Evolutionary conservation across 2,888 invertebrate species (phyloP).

Genomic region (Bugulina stolonifera): DNA sequence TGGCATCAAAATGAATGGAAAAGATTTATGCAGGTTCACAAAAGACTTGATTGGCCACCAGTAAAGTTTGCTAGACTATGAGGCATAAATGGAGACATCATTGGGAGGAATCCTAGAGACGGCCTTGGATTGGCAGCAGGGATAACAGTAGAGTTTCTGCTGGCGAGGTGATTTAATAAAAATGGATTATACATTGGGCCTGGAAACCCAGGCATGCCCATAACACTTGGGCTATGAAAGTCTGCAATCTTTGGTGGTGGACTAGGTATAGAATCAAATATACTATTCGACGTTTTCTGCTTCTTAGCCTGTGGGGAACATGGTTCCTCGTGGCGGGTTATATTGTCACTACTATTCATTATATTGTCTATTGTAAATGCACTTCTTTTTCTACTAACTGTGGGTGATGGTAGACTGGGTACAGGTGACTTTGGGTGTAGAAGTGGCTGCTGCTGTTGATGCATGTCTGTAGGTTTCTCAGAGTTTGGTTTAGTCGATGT

Average conservation of each 20-base stretch:
- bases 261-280: slow-evolving; percentile 47
- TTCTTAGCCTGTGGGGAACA: slow-evolving; percentile 26
- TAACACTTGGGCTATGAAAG: slow-evolving; percentile 29
- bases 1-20: too few species aligned
- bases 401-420: neutral
- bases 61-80: neutral
- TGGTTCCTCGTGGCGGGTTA: neutral
- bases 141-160: neutral
- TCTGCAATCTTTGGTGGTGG: slow-evolving; percentile 48
- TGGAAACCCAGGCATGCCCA: slow-evolving; percentile 4
- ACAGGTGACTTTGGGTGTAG: too few species aligned
- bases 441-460: too few species aligned
- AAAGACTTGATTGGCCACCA: neutral
- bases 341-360: slow-evolving; percentile 34
- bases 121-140: neutral
- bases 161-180: neutral
- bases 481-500: too few species aligned
- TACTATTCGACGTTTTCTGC: slow-evolving; percentile 37
- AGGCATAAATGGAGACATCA: slow-evolving; percentile 19
- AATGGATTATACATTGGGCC: slow-evolving; percentile 20
- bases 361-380: slow-evolving; percentile 44
- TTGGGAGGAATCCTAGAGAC: neutral
- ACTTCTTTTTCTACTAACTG: slow-evolving; percentile 29
- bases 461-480: too few species aligned
- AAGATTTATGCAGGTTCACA: too few species aligned